These are phyloP conservation scores for Pseudachorutes palmiensis DNA, from an alignment of 1,140 invertebrate genomes.

Conservation along the genomic window DNA sequence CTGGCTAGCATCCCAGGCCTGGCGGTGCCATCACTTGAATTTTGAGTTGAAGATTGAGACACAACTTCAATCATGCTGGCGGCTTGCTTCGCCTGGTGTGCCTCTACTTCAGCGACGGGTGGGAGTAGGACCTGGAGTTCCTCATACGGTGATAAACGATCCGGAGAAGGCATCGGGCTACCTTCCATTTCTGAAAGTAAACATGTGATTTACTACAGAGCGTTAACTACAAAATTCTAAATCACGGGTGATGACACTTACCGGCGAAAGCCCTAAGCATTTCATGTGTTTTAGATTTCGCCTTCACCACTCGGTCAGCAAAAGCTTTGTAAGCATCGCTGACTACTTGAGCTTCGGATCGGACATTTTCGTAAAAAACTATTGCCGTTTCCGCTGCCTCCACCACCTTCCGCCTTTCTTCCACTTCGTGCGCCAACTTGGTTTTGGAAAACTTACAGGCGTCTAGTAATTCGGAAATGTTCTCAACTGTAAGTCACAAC, in stretches of 20 bases:
- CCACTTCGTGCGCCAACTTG: conserved; percentile 33
- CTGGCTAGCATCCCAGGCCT: neutral
- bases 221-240: neutral
- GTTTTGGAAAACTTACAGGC: conserved; percentile 24
- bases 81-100: neutral
- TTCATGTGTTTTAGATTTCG: conserved; percentile 31
- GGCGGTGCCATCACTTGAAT: neutral
- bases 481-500: conserved; percentile 17
- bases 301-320: conserved; percentile 25
- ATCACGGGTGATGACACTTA: conserved; percentile 7
- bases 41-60: no score
- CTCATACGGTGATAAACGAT: conserved; percentile 16
- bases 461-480: conserved; percentile 28
- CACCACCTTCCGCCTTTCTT: conserved; percentile 35
- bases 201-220: neutral
- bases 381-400: conserved; percentile 35
- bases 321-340: conserved; percentile 37
- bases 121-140: neutral
- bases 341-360: conserved; percentile 35
- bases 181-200: conserved; percentile 33
- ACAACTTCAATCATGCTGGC: neutral
- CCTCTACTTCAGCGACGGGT: neutral
- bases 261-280: conserved; percentile 34
- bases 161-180: conserved; percentile 24
- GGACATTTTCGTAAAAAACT: conserved; percentile 37